Evolutionary conservation across 2,113 vertebrate genomes (phyloP).

Genomic region (Reinhardtius hippoglossoides): DNA sequence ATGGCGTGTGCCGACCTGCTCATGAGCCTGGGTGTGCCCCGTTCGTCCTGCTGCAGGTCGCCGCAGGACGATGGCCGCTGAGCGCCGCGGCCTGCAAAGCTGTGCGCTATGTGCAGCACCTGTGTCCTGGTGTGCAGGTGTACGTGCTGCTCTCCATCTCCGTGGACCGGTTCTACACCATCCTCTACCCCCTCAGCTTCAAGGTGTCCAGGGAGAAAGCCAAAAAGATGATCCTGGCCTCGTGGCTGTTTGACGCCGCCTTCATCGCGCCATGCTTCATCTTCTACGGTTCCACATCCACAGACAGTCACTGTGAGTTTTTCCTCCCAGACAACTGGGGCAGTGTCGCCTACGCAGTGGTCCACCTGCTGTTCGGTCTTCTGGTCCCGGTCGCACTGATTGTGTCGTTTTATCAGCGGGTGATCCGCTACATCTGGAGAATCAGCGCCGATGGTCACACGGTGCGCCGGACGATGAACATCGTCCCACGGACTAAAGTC

Average conservation of each 20-base stretch:
- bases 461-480: conserved; percentile 92
- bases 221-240: conserved; percentile 92
- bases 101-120: conserved; percentile 88
- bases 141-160: conserved; percentile 92
- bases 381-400: conserved; percentile 86
- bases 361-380: conserved; percentile 86
- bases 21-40: conserved; percentile 85
- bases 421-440: conserved; percentile 96
- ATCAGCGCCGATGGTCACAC: conserved; percentile 87
- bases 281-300: conserved; percentile 82
- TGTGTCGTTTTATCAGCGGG: conserved; percentile 89
- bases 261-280: conserved; percentile 87
- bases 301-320: conserved; percentile 84
- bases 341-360: conserved; percentile 78
- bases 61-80: conserved; percentile 84
- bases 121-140: conserved; percentile 89
- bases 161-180: conserved; percentile 93
- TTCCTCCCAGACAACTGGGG: conserved; percentile 88
- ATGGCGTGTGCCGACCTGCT: conserved; percentile 93
- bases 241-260: conserved; percentile 86
- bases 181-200: conserved; percentile 93
- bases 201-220: conserved; percentile 95
- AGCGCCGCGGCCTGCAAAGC: conserved; percentile 83
- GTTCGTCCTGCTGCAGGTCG: conserved; percentile 88
- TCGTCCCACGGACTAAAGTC: conserved; percentile 95